phyloP scores from a whole-genome alignment of 2,113 vertebrate species.

The Forbesichthys agassizii region DNA sequence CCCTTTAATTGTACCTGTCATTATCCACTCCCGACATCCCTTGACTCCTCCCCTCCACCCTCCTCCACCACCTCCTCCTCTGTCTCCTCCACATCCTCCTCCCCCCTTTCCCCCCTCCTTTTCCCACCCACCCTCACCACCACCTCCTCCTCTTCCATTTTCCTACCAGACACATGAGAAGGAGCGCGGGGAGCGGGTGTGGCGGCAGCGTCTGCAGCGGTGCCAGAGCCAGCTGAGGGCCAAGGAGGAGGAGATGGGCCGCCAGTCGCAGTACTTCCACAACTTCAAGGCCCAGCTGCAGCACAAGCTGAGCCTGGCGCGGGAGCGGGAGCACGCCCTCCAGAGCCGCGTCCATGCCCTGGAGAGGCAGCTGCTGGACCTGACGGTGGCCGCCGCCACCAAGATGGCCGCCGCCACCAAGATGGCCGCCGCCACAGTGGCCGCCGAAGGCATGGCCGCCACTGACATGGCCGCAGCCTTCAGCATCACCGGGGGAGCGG shows the following conservation, averaged over 20 bases:
- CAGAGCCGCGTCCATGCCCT: constrained; percentile 73
- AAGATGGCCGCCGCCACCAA: constrained; percentile 17
- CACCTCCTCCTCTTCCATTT: not conserved
- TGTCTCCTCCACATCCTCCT: not conserved
- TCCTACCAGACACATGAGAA: constrained; percentile 72
- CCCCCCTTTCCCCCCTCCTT: not conserved
- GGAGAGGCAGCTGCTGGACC: constrained; percentile 76
- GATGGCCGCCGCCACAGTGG: constrained; percentile 26
- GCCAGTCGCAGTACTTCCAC: constrained; percentile 82
- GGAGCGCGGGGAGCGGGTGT: constrained; percentile 71
- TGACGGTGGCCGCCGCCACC: constrained; percentile 65
- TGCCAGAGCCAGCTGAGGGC: constrained; percentile 77
- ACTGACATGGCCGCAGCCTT: constrained; percentile 41
- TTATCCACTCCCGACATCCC: not conserved
- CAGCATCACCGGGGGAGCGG: constrained; percentile 22
- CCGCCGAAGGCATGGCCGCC: constrained; percentile 50
- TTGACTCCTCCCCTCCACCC: not conserved
- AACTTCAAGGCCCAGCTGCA: constrained; percentile 78
- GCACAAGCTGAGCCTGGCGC: constrained; percentile 71
- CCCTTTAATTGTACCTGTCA: not conserved
- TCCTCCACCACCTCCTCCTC: not conserved
- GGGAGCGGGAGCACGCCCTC: constrained; percentile 74
- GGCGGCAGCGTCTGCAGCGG: constrained; percentile 72
- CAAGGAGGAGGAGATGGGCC: constrained; percentile 81
- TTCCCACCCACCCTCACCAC: not conserved